Base-by-base conservation (phyloP, 2,888 invertebrate genomes). In the Pardosa pseudoannulata region DNA sequence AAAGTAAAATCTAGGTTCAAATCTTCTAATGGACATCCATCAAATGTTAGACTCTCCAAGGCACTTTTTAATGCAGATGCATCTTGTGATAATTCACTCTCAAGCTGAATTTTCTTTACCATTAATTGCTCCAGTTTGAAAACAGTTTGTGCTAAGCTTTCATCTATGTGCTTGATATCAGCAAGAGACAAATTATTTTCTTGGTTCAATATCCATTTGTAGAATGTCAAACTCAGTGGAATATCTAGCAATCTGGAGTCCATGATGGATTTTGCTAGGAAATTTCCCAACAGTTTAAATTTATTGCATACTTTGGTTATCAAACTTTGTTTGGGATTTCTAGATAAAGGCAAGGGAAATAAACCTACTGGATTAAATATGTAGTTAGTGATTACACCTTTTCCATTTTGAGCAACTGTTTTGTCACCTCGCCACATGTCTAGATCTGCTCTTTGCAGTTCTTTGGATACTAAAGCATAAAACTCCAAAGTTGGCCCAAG, bases 201-300 rank as follows among this genome's bases (percentile, higher is more conserved):
- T 92, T 97, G 96, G 90, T 95, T 95, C 90, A 99, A 93, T 91
- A 99, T 92, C 99, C 99, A 99, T 89, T 97, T 97, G 93, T 98
- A 99, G 93, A 99, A 97, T 70, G 97, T 95, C 90, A 95, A 94
- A 90, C 98, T 98, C 91, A 99, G 94, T 73, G 98, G 98, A 89
- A 99, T 94, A 93, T 99, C 99, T 88, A 98, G 98, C 97, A 99
- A 98, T 93, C 99, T 94, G 1, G 98, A 98, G 92, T 99, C 99
- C 95, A 99, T 98, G 83, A 99, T 96, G 46, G 99, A 98, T 92
- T 99, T 99, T 11, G 98, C 99, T 96, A 99, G 97, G 91, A 99
- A 97, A 91, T 98, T 98, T 32, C 99, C 99, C 88, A 99, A 93
- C 92, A 99, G 98, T 91, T 96, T 95, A 92, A 98, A 99, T 92